Conservation (phyloP, 1,140 invertebrate species). For the Brachionus calyciflorus region DNA sequence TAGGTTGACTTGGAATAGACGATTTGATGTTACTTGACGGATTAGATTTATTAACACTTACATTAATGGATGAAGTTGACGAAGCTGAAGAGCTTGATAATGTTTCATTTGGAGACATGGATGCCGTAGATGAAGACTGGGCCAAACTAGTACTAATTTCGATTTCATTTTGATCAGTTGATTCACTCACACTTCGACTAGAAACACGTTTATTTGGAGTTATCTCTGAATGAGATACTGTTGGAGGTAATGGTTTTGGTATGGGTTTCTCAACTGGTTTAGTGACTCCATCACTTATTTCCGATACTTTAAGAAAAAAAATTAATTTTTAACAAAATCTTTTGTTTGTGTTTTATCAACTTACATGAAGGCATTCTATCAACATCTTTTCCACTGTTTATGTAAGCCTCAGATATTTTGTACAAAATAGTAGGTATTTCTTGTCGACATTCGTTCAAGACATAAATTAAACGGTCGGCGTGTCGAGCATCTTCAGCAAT, state of each 20-base stretch:
- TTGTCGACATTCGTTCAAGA: constrained; percentile 33
- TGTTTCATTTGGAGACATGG: constrained; percentile 16
- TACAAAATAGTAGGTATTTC: constrained; percentile 15
- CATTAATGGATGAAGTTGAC: background rate
- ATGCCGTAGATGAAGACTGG: background rate
- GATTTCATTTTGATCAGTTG: constrained; percentile 8
- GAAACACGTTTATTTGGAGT: constrained; percentile 20
- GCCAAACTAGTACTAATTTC: background rate
- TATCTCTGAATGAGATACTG: constrained; percentile 12
- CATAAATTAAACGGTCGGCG: constrained; percentile 33
- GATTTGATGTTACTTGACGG: background rate
- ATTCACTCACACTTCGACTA: constrained; percentile 11
- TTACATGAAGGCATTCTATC: constrained; percentile 41
- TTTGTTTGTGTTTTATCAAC: too few species aligned
- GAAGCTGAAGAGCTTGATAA: background rate
- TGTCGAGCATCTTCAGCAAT: constrained; percentile 45
- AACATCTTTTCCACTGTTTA: constrained; percentile 46
- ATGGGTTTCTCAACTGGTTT: constrained; percentile 45
- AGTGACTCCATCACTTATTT: constrained; percentile 41
- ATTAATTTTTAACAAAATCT: too few species aligned
- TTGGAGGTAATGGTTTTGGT: constrained; percentile 37
- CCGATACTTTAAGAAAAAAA: background rate
- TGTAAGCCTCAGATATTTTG: constrained; percentile 45
- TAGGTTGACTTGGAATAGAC: background rate
- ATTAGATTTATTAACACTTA: background rate